Evolutionary conservation across 2,797 vertebrate genomes (phyloP), one percentile per base, ranked within the genome.

Genomic region (Craterocephalus amniculus): DNA sequence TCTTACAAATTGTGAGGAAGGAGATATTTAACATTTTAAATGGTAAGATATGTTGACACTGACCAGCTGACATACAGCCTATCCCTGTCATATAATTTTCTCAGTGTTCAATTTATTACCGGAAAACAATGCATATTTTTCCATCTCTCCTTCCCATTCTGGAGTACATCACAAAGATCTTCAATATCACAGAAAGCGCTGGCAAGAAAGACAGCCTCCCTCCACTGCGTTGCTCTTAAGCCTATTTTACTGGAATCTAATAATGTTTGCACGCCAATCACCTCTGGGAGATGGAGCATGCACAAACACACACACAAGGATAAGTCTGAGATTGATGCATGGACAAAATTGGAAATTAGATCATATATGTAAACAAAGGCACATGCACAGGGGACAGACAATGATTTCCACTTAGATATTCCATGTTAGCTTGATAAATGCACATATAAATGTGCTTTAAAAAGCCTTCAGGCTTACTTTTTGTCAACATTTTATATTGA

Each of bases 311-410:
- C 35, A 69, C 24, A 74, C 18, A 38, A 4, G 29, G 54, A 55
- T 6, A 34, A n/a, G 26, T 61, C 22, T 29, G 27, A 48, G 51
- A 68, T 56, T 20, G 48, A 26, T 31, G 38, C 67, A 55, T 68
- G 54, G 35, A 58, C 27, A 48, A 48, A 68, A 80, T 55, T 72
- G 22, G 55, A 83, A 78, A 85, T 85, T 60, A 73, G 64, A 84
- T 86, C 69, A 82, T 61, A 73, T 63, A 70, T 79, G 84, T 78
- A 79, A 83, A 85, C 71, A 80, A 57, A 75, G 71, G 58, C 40
- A 35, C 18, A 36, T 1, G 13, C 57, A 78, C 54, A 11, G 2
- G 22, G 26, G 4, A 62, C 24, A 65, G 59, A 78, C 67, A 73
- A 78, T 58, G 70, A 60, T 36, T 63, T 73, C 40, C 58, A 72